These are phyloP conservation scores for Ophioninae sp. DNA, from an alignment of 2,888 invertebrate species.

Conservation along the genomic window DNA sequence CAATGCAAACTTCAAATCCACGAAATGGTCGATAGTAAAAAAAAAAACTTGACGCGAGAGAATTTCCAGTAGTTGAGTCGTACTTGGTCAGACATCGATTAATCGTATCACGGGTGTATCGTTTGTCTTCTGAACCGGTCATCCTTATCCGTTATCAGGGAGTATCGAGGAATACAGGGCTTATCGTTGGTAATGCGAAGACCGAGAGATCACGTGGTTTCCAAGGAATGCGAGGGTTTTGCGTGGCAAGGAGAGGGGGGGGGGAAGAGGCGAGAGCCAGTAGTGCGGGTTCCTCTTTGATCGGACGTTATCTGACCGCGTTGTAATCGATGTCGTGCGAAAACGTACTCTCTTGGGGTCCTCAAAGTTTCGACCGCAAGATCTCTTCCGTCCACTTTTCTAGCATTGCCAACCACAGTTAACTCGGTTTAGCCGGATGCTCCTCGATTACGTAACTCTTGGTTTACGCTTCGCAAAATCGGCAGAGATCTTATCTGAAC, in stretches of 20 bases:
- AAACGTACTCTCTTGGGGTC: constrained; percentile 27
- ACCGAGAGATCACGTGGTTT: background rate
- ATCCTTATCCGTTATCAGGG: background rate
- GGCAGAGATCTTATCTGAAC: constrained; percentile 49
- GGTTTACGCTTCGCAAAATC: constrained; percentile 27
- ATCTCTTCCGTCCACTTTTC: background rate
- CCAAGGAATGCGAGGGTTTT: background rate
- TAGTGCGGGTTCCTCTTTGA: constrained; percentile 19
- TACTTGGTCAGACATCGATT: background rate
- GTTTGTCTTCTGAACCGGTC: background rate
- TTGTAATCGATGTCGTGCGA: constrained; percentile 45
- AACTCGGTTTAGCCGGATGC: constrained; percentile 40
- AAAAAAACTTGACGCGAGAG: background rate
- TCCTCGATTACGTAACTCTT: constrained; percentile 50
- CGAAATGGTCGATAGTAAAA: background rate
- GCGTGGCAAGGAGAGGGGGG: background rate
- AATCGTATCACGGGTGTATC: background rate
- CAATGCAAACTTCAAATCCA: no score
- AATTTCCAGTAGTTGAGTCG: background rate
- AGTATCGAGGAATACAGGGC: constrained; percentile 7
- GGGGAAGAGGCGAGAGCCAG: background rate
- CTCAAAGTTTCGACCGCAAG: constrained; percentile 7
- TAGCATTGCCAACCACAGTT: background rate
- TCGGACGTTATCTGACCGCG: constrained; percentile 30
- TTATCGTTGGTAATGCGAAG: constrained; percentile 9